phyloP scores from a whole-genome alignment of 2,888 invertebrate genomes.

The Cheilosia scutellata region DNA sequence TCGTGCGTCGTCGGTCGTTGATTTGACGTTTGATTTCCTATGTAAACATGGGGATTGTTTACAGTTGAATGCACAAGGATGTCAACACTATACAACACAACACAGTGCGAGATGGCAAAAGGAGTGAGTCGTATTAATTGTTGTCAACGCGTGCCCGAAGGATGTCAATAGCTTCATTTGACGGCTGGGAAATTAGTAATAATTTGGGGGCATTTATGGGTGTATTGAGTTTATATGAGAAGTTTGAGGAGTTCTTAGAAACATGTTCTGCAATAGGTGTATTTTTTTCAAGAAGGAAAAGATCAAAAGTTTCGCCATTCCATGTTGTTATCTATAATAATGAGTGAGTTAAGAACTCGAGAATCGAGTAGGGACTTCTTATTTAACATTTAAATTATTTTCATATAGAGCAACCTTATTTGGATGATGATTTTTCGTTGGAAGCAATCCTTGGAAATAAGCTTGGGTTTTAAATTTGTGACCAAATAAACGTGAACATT shows the following conservation, averaged over 20 bases:
- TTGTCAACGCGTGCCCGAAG: slow-evolving; percentile 63
- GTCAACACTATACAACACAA: slow-evolving; percentile 54
- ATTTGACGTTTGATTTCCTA: slow-evolving; percentile 69
- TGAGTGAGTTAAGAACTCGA: no score
- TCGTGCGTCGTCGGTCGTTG: slow-evolving; percentile 30
- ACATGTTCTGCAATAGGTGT: not conserved
- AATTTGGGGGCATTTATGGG: slow-evolving; percentile 37
- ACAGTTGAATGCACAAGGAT: slow-evolving; percentile 68
- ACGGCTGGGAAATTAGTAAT: slow-evolving; percentile 60
- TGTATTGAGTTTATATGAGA: not conserved
- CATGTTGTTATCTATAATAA: no score
- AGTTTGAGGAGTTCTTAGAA: slow-evolving; percentile 8
- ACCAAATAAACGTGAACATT: no score
- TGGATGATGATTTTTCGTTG: no score
- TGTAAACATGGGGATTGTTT: slow-evolving; percentile 71
- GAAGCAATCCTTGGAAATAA: no score
- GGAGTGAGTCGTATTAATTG: slow-evolving; percentile 69
- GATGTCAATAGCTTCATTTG: slow-evolving; percentile 65
- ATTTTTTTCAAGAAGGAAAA: no score
- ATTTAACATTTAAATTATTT: no score
- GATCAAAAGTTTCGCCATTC: no score
- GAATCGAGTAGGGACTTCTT: no score
- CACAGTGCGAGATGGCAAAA: slow-evolving; percentile 5
- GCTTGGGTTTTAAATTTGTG: no score
- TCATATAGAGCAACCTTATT: no score